Base-by-base conservation (phyloP, 2,888 invertebrate species). In the Chaetogeoica ovagalla region DNA sequence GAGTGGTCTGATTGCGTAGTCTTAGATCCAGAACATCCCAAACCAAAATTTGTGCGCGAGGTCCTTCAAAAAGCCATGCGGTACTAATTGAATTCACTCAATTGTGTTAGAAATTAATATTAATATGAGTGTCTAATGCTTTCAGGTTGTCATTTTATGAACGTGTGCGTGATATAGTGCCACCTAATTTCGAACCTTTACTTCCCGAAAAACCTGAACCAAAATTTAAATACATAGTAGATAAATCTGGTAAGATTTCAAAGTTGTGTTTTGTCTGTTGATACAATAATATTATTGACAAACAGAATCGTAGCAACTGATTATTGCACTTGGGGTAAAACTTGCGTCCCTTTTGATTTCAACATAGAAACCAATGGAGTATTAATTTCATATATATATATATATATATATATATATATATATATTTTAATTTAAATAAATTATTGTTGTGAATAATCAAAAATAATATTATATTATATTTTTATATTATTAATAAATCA, bases 21-120 rank as follows among this genome's bases (percentile, higher is more conserved):
- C 83, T 87, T 95, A 39, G 95, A 96, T 85, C 86, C 90, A 1
- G 95, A 97, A 85, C 94, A 96, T 87, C 98, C 98, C 0, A 93
- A 96, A 84, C 95, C 97, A 1, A 93, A 96, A 85, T 99, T 99
- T 86, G 93, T 98, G 79, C 90, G 92, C 83, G 98, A 99, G 87
- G 95, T 95, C 23, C 90, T 99, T 81, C 90, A 92, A 59, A 96
- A 95, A 86, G 93, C 94, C 85, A 89, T 98, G 84, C 91, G 97
- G 96, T 96, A 87, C 84, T 84, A 82, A 62, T 68, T 48, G 48
- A n/a, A 66, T 15, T 82, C 39, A 23, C 15, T 62, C 19, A 30
- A 52, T 69, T 52, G 17, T 52, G 19, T 59, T 13, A 4, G 2
- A 2, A 6, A 30, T 30, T 37, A 77, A 59, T 81, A 23, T n/a